phyloP scores from a whole-genome alignment of 37 sponge, comb jelly and placozoan species.

The Beroe forskalii region DNA sequence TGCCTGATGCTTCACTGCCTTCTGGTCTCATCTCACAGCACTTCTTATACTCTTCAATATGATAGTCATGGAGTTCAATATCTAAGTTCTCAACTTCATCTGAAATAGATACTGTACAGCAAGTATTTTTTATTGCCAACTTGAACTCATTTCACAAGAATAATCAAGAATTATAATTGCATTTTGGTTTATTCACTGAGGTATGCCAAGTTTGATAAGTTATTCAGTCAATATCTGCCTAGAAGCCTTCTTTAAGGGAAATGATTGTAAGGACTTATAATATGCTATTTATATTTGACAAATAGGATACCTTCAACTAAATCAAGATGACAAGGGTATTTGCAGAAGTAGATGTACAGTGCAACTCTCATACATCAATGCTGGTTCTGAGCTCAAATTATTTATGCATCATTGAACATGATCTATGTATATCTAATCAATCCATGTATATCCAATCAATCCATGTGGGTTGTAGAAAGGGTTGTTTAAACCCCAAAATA shows the following conservation, averaged over 20 bases:
- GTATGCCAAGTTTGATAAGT: too few species aligned
- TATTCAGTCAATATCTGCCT: too few species aligned
- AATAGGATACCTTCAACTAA: not conserved
- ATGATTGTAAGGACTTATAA: too few species aligned
- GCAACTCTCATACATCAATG: slow-evolving; percentile 58
- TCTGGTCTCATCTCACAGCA: not conserved
- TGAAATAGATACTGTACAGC: slow-evolving; percentile 21
- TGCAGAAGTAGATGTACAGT: slow-evolving; percentile 29
- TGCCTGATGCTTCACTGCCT: not conserved
- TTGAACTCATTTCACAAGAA: not conserved
- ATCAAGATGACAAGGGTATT: not conserved
- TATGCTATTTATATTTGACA: too few species aligned
- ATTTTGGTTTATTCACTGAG: too few species aligned
- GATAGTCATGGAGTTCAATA: not conserved
- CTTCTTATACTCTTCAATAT: slow-evolving; percentile 1
- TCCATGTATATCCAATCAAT: too few species aligned
- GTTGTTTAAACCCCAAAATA: too few species aligned
- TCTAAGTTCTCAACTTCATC: slow-evolving; percentile 13
- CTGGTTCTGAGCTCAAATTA: too few species aligned
- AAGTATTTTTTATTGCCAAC: not conserved
- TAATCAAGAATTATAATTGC: not conserved
- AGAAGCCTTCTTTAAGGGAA: too few species aligned
- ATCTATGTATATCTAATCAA: too few species aligned
- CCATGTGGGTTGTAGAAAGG: too few species aligned
- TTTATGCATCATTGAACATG: too few species aligned